Base-by-base conservation (phyloP, 1,140 invertebrate genomes). In the Proctacanthus coquilletti region DNA sequence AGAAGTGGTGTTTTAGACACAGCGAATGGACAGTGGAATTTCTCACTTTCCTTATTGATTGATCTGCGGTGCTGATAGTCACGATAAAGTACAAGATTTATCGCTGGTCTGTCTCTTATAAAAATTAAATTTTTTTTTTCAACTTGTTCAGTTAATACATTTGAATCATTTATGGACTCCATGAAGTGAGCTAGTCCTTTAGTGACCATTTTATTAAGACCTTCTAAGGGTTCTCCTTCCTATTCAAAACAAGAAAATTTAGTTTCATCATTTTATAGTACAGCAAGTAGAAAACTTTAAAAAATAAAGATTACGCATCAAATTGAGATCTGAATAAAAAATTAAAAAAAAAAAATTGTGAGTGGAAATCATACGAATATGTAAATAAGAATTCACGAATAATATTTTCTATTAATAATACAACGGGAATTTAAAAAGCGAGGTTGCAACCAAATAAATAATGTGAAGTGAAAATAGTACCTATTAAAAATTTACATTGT, bases 11-110 rank as follows among this genome's bases (percentile, higher is more conserved):
- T 63, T 5, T 71, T 71, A 21, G 77, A 77, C 13, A 80, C 67
- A 0, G 82, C 80, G 48, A 74, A 84, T 2, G 72, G 72, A 48
- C 81, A 84, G 35, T 77, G 66, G 1, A 72, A 48, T 4, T 61
- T 58, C 50, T 83, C 77, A 4, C 65, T 61, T 14, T 34, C 38
- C 1, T 70, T 50, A 10, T 62, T 65, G 5, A 68, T 51, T 2
- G 56, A 61, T 1, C 72, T 69, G 43, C 77, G 77, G 34, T 63
- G 66, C 18, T 72, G 56, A 39, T 83, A 83, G 50, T 84, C 72
- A 14, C 63, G 50, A 35, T 77, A 79, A 52, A 84, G 71, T 10
- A 77, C 52, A 34, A 72, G 64, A 43, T 77, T 68, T 10, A 80
- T 66, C 0, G 69, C 70, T 0, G 70, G 67, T 19, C 65, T 61